Percentiles rank a stretch among this genome's conserved stretches.
These are phyloP conservation scores for Tachina grossa DNA, from an alignment of 2,888 invertebrate species.

Conservation along the genomic window DNA sequence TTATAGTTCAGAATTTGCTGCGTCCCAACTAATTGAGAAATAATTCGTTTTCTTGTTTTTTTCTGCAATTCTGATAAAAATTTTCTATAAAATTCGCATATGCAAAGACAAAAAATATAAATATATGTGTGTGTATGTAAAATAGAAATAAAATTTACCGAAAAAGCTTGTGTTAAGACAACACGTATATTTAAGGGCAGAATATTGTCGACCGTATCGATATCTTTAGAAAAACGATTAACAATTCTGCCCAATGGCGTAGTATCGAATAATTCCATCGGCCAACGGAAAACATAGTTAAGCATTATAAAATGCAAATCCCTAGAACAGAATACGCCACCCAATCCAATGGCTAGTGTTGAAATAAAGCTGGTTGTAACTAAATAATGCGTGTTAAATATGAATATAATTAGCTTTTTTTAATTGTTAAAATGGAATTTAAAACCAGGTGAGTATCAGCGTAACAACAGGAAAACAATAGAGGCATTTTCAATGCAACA, in stretches of 20 bases:
- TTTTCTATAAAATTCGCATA: neutral
- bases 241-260: conserved; percentile 90
- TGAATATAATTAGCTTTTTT: conserved; percentile 6
- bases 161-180: conserved; percentile 81
- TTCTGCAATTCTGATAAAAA: conserved; percentile 23
- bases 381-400: conserved; percentile 71
- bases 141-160: conserved; percentile 79
- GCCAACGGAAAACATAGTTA: conserved; percentile 86
- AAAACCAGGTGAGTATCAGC: neutral
- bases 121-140: neutral
- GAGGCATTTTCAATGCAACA: neutral
- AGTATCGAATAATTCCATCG: conserved; percentile 90
- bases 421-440: neutral
- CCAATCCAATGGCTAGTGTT: conserved; percentile 82
- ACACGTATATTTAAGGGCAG: conserved; percentile 83
- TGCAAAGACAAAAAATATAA: neutral
- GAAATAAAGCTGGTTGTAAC: conserved; percentile 79
- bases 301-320: conserved; percentile 85
- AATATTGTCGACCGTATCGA: conserved; percentile 85
- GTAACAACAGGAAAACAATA: neutral
- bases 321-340: conserved; percentile 85
- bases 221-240: conserved; percentile 86
- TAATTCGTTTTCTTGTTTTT: neutral
- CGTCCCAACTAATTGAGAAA: too few relatives aligned
- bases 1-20: too few relatives aligned